phyloP scores from a whole-genome alignment of 2,797 vertebrate species.

The Leptoclinus maculatus region DNA sequence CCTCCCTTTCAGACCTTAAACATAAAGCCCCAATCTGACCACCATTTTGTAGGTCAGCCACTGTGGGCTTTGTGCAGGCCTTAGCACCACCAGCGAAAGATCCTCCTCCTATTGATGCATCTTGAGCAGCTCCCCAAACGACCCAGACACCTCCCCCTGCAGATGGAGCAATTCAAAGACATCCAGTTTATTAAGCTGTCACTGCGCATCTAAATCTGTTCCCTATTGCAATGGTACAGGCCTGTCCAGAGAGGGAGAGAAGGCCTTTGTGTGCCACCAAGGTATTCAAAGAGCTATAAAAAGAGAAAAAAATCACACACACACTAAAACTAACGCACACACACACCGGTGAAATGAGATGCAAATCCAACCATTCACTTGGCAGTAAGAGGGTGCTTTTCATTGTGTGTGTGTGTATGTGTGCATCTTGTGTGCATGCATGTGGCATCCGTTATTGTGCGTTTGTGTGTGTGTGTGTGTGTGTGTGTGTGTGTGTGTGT shows the following conservation, averaged over 20 bases:
- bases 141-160: slow-evolving; percentile 73
- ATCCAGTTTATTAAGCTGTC: slow-evolving; percentile 96
- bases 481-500: slow-evolving; percentile 69
- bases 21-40: slow-evolving; percentile 85
- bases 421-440: slow-evolving; percentile 64
- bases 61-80: slow-evolving; percentile 80
- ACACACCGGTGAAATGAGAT: slow-evolving; percentile 90
- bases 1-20: slow-evolving; percentile 81
- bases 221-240: slow-evolving; percentile 90
- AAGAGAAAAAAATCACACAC: slow-evolving; percentile 79
- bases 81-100: slow-evolving; percentile 72
- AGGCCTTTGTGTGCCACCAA: slow-evolving; percentile 90
- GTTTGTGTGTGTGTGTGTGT: slow-evolving; percentile 68
- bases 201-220: slow-evolving; percentile 97
- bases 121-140: slow-evolving; percentile 68
- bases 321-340: slow-evolving; percentile 75
- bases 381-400: slow-evolving; percentile 84
- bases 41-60: slow-evolving; percentile 88
- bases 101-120: slow-evolving; percentile 82
- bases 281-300: slow-evolving; percentile 86
- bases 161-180: slow-evolving; percentile 84
- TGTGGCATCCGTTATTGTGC: slow-evolving; percentile 46
- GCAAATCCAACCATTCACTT: slow-evolving; percentile 94
- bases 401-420: slow-evolving; percentile 68
- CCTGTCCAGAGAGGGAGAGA: slow-evolving; percentile 73